phyloP scores from a whole-genome alignment of 1,140 invertebrate genomes.

The Drosophila pruinosa region DNA sequence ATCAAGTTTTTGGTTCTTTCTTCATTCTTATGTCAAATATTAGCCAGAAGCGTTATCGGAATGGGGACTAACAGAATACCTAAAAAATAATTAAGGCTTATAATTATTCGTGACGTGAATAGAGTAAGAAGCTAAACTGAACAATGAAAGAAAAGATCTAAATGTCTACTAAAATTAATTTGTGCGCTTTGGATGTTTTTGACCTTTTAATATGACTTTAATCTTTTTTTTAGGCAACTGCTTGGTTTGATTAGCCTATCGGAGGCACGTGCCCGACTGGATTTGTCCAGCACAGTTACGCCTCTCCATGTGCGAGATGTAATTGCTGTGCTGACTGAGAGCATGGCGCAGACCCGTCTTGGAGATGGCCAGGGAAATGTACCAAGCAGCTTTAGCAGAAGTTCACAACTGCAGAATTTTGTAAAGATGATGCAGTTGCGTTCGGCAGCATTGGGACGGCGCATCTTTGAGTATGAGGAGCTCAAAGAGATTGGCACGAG shows the following conservation, averaged over 20 bases:
- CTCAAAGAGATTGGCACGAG: slow-evolving; percentile 87
- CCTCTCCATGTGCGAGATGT: slow-evolving; percentile 92
- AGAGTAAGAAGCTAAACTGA: no score
- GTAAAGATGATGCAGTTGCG: slow-evolving; percentile 87
- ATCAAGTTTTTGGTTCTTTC: background rate
- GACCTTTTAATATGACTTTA: background rate
- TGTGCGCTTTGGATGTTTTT: background rate
- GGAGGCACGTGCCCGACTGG: slow-evolving; percentile 93
- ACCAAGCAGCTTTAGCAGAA: slow-evolving; percentile 86
- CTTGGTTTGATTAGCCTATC: slow-evolving; percentile 92
- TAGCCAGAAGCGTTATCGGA: background rate
- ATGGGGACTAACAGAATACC: background rate
- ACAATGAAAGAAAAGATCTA: no score
- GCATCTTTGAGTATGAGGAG: slow-evolving; percentile 89
- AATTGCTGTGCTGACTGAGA: slow-evolving; percentile 92
- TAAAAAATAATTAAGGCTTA: no score
- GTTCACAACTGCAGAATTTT: slow-evolving; percentile 89
- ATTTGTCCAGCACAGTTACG: slow-evolving; percentile 91
- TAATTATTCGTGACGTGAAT: no score
- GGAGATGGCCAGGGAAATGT: background rate
- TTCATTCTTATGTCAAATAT: background rate
- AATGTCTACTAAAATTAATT: no score
- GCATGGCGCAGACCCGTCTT: slow-evolving; percentile 88
- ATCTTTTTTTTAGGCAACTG: slow-evolving; percentile 47
- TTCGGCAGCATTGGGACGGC: slow-evolving; percentile 86